Conservation (phyloP, 2,888 invertebrate genomes). For the Trypoxylon attenuatum region DNA sequence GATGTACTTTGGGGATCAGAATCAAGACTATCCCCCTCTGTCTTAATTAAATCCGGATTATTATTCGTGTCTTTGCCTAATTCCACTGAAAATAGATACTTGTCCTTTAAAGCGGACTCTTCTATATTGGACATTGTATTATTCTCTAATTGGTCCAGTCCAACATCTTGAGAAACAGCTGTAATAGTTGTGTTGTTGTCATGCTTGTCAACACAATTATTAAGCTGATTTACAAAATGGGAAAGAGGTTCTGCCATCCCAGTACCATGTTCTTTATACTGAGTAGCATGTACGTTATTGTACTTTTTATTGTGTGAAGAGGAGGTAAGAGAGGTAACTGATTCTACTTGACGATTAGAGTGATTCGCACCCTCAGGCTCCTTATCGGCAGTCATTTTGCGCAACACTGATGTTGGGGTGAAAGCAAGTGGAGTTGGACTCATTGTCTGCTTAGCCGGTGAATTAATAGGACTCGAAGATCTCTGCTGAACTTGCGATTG, state of each 20-base stretch:
- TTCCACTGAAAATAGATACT: conserved; percentile 32
- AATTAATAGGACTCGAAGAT: conserved; percentile 66
- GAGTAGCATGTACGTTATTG: conserved; percentile 24
- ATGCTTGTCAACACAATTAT: conserved; percentile 21
- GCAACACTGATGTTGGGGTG: conserved; percentile 94
- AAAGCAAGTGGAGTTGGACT: conserved; percentile 88
- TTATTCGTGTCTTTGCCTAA: conserved; percentile 45
- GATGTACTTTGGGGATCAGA: conserved; percentile 18
- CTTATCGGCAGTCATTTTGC: conserved; percentile 95
- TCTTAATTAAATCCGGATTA: conserved; percentile 27
- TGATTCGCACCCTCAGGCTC: conserved; percentile 79
- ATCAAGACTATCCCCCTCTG: conserved; percentile 13
- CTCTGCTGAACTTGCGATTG: conserved; percentile 61
- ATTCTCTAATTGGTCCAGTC: conserved; percentile 9
- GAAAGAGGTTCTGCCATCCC: neutral
- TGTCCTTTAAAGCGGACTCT: conserved; percentile 51
- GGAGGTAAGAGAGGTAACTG: conserved; percentile 21
- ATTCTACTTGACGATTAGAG: conserved; percentile 60
- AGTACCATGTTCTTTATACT: neutral
- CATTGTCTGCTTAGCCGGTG: conserved; percentile 76
- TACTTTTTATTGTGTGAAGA: conserved; percentile 21
- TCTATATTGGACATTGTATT: conserved; percentile 21
- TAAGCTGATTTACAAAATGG: conserved; percentile 19
- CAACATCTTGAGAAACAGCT: neutral
- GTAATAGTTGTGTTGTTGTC: neutral